Conservation (phyloP, 2,888 invertebrate species). For the Plagodis pulveraria region DNA sequence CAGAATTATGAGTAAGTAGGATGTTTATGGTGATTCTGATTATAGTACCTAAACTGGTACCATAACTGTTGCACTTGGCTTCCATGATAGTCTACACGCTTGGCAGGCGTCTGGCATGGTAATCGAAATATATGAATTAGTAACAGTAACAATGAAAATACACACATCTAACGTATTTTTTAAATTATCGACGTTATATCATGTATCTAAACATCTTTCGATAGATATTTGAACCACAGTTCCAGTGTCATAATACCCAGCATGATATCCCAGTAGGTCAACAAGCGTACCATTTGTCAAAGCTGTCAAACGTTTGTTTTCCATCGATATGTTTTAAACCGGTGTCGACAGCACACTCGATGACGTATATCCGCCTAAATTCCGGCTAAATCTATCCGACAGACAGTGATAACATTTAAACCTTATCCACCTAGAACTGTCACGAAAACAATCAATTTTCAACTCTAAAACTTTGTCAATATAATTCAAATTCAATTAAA, state of each 20-base stretch:
- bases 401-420: slow-evolving; percentile 53
- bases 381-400: slow-evolving; percentile 71
- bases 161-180: not conserved
- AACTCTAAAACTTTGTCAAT: slow-evolving; percentile 34
- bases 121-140: no score
- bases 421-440: slow-evolving; percentile 43
- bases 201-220: not conserved
- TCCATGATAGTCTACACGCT: no score
- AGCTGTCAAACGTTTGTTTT: slow-evolving; percentile 45
- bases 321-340: slow-evolving; percentile 50
- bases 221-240: slow-evolving; percentile 17
- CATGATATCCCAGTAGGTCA: slow-evolving; percentile 25
- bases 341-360: slow-evolving; percentile 54
- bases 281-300: slow-evolving; percentile 47
- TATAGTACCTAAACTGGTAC: no score
- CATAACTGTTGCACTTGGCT: no score
- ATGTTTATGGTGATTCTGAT: no score
- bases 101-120: no score
- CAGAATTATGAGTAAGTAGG: no score
- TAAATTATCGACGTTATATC: not conserved
- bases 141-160: no score
- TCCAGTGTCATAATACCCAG: slow-evolving; percentile 12
- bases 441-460: slow-evolving; percentile 29
- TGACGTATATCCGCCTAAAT: slow-evolving; percentile 68
- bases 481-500: slow-evolving; percentile 34